phyloP scores from a whole-genome alignment of 1,140 invertebrate genomes.

The Parasteatoda tepidariorum region DNA sequence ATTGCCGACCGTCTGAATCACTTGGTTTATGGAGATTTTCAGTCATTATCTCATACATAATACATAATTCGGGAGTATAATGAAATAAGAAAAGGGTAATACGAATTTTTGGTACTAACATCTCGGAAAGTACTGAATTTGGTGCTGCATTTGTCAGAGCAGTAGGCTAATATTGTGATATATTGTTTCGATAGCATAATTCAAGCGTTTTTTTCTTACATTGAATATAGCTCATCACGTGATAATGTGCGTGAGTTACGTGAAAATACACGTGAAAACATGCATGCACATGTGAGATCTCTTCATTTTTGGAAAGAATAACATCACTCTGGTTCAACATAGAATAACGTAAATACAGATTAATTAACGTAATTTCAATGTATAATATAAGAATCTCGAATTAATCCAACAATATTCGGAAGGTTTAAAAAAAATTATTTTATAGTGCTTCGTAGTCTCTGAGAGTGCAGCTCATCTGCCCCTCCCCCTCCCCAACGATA shows the following conservation, averaged over 20 bases:
- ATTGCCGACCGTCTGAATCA: too few species aligned
- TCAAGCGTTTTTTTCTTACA: not conserved
- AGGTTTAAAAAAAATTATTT: too few species aligned
- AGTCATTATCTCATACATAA: too few species aligned
- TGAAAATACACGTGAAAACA: constrained; percentile 56
- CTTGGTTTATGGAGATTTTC: too few species aligned
- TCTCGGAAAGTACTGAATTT: not conserved
- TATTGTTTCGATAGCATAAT: not conserved
- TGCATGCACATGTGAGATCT: constrained; percentile 51
- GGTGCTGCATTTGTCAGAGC: not conserved
- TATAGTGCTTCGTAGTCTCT: too few species aligned
- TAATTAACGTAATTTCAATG: too few species aligned
- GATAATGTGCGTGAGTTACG: constrained; percentile 50
- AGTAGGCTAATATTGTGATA: not conserved
- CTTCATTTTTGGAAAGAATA: not conserved
- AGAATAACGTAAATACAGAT: not conserved
- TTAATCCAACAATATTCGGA: too few species aligned
- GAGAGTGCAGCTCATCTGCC: too few species aligned
- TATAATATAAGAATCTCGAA: too few species aligned
- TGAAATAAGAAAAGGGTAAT: not conserved
- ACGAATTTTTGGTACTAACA: not conserved
- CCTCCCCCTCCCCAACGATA: not conserved
- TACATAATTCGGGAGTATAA: too few species aligned
- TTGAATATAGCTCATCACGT: not conserved
- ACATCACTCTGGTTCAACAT: not conserved